Percentiles rank a stretch among this genome's conserved stretches.
phyloP scores from a whole-genome alignment of 2,797 vertebrate species.

The Pteropus rufus region DNA sequence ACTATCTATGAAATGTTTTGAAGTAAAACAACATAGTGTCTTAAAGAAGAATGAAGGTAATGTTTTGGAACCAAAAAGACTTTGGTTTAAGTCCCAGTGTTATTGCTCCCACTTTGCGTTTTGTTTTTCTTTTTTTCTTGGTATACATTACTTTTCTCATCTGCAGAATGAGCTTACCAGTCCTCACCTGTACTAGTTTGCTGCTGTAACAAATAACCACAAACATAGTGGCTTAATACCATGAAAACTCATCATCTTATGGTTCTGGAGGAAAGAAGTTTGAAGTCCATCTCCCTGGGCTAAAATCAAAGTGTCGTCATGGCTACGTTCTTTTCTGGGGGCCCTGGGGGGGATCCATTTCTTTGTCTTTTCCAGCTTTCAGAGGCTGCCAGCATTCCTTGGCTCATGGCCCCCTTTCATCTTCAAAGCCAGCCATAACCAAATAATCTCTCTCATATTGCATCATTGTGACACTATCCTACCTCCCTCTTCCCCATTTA shows the following conservation, averaged over 20 bases:
- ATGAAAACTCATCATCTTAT: neutral
- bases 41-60: neutral
- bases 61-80: neutral
- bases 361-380: neutral
- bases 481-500: neutral
- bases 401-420: neutral
- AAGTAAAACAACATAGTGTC: neutral
- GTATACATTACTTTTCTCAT: neutral
- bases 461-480: fast-evolving
- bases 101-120: too few relatives aligned
- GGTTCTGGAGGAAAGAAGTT: neutral
- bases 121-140: neutral
- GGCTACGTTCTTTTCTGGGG: too few relatives aligned
- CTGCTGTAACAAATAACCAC: neutral
- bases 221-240: neutral
- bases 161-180: neutral
- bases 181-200: neutral
- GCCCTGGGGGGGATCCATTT: fast-evolving
- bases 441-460: fast-evolving
- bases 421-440: neutral
- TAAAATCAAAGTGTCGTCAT: neutral
- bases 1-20: neutral
- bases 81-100: neutral
- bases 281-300: neutral
- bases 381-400: neutral